These are phyloP conservation scores for Hoplodrina blanda DNA, from an alignment of 2,888 invertebrate species.

Conservation along the genomic window DNA sequence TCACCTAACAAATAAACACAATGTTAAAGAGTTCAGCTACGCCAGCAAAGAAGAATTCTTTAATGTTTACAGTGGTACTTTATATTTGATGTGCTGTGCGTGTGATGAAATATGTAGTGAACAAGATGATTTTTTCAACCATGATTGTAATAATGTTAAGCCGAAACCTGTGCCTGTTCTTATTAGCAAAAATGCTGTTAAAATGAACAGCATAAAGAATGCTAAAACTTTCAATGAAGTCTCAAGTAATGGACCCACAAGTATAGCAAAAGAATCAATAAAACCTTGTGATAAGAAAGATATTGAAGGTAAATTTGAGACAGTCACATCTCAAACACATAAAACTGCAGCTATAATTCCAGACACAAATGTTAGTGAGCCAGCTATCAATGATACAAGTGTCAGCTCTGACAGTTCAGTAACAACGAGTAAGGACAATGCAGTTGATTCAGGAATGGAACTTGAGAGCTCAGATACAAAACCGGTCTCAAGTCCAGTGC, in stretches of 20 bases:
- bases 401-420: constrained; percentile 74
- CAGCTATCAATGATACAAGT: constrained; percentile 77
- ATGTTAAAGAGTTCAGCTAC: constrained; percentile 93
- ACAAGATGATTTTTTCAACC: constrained; percentile 94
- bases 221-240: constrained; percentile 75
- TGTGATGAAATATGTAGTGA: constrained; percentile 95
- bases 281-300: constrained; percentile 80
- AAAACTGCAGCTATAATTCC: constrained; percentile 63
- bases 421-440: constrained; percentile 76
- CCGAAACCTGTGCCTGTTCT: constrained; percentile 88
- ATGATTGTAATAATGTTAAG: constrained; percentile 91
- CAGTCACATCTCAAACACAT: constrained; percentile 69
- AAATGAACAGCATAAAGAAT: constrained; percentile 79
- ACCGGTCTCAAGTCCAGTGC: constrained; percentile 69
- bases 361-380: constrained; percentile 71
- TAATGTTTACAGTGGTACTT: constrained; percentile 92
- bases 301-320: constrained; percentile 75
- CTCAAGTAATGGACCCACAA: constrained; percentile 77
- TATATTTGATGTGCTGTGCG: constrained; percentile 95
- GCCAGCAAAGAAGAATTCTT: constrained; percentile 93
- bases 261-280: constrained; percentile 70
- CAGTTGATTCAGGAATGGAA: constrained; percentile 77
- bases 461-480: constrained; percentile 74
- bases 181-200: constrained; percentile 84
- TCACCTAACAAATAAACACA: constrained; percentile 95